phyloP scores from a whole-genome alignment of 2,797 vertebrate species.

The Selene dorsalis region DNA sequence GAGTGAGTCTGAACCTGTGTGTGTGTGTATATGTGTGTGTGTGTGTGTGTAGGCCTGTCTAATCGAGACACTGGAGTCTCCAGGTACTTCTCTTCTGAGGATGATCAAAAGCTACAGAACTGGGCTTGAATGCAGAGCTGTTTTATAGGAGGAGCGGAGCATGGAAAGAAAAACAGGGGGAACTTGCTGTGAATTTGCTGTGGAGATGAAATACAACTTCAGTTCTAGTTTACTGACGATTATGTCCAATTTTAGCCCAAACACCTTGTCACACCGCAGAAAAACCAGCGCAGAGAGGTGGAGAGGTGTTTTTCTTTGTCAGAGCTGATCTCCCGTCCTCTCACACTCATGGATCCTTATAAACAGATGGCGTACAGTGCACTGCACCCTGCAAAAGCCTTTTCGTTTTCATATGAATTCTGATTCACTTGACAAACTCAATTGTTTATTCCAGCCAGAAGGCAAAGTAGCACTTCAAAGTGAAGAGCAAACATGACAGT shows the following conservation, averaged over 20 bases:
- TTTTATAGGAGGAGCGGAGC: background rate
- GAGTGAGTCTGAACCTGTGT: constrained; percentile 47
- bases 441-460: constrained; percentile 25
- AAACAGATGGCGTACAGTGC: background rate
- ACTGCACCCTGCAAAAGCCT: constrained; percentile 1
- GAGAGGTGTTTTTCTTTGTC: fast-evolving
- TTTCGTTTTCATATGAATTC: constrained; percentile 8
- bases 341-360: background rate
- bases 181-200: background rate
- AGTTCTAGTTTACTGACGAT: background rate
- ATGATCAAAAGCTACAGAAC: constrained; percentile 64
- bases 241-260: background rate
- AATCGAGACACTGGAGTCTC: constrained; percentile 29
- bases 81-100: constrained; percentile 47
- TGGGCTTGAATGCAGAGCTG: constrained; percentile 28
- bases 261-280: background rate
- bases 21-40: constrained; percentile 15
- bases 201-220: background rate
- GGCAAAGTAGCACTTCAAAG: constrained; percentile 47
- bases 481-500: constrained; percentile 23
- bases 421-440: background rate
- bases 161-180: constrained; percentile 1
- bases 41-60: constrained; percentile 23
- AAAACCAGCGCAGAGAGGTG: too few relatives aligned
- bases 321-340: background rate